A percentile compares a stretch with the other conserved stretches of the same genome.
Evolutionary conservation across 2,888 invertebrate species (phyloP).

Genomic region (Euzetes globulus): DNA sequence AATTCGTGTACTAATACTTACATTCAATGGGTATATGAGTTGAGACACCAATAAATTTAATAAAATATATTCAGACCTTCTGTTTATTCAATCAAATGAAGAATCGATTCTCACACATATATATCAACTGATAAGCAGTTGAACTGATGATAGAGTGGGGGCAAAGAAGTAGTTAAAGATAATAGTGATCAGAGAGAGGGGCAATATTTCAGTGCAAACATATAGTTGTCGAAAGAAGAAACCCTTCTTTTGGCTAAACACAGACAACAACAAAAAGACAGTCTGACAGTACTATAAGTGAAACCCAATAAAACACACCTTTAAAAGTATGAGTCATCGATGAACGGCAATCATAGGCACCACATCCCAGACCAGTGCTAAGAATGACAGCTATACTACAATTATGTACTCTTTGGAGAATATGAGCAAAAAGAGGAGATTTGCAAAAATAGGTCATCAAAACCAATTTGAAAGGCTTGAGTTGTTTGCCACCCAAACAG

Average conservation of each 20-base stretch:
- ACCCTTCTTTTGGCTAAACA: background rate
- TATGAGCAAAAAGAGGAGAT: background rate
- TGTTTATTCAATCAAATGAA: background rate
- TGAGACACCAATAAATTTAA: background rate
- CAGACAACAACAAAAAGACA: conserved; percentile 4
- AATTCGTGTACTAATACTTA: background rate
- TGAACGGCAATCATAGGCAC: conserved; percentile 3
- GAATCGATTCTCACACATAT: background rate
- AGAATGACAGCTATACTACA: too few species aligned
- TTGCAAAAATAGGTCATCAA: conserved; percentile 10
- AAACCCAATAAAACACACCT: conserved; percentile 1
- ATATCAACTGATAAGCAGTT: background rate
- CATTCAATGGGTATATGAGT: background rate
- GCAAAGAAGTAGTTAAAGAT: background rate
- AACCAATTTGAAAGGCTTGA: conserved; percentile 14
- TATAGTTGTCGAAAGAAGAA: background rate
- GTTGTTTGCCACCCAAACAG: conserved; percentile 11
- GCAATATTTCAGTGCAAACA: background rate
- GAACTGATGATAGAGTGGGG: background rate
- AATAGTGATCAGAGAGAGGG: background rate
- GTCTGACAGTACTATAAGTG: background rate
- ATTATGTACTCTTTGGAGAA: background rate
- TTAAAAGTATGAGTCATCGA: conserved; percentile 10
- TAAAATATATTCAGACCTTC: background rate
- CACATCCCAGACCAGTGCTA: too few species aligned